Percentiles rank a stretch among this genome's conserved stretches.
Conservation (phyloP, 1,140 invertebrate genomes). For the Drosophila setifemur region DNA sequence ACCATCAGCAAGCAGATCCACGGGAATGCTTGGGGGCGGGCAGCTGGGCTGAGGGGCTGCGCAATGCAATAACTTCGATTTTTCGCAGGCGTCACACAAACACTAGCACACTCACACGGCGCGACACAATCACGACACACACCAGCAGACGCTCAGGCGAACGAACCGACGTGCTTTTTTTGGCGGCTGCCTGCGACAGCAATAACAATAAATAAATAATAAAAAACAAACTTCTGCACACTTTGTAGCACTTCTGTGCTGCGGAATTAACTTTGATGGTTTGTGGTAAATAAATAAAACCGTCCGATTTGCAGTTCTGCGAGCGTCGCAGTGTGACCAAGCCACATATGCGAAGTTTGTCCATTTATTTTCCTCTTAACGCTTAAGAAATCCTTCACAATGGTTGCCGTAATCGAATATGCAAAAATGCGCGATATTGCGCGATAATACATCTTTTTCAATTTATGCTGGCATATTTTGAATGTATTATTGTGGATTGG, state of each 20-base stretch:
- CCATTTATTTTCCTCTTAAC: too few relatives aligned
- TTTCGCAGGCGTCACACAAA: slow-evolving; percentile 63
- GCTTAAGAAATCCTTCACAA: background rate
- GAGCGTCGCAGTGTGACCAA: slow-evolving; percentile 23
- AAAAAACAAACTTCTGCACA: background rate
- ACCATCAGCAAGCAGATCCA: slow-evolving; percentile 47
- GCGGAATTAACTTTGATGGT: slow-evolving; percentile 10
- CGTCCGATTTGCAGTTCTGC: slow-evolving; percentile 18
- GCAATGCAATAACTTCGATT: slow-evolving; percentile 78
- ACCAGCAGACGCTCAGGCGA: slow-evolving; percentile 3
- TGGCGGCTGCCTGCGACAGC: slow-evolving; percentile 6
- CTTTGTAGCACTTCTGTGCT: slow-evolving; percentile 17
- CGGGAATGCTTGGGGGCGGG: slow-evolving; percentile 20
- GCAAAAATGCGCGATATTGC: too few relatives aligned
- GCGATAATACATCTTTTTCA: too few relatives aligned
- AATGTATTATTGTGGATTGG: too few relatives aligned
- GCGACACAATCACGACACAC: slow-evolving; percentile 18
- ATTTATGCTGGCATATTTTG: too few relatives aligned
- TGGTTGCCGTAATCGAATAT: too few relatives aligned
- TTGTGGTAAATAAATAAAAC: slow-evolving; percentile 60
- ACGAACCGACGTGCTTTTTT: slow-evolving; percentile 8
- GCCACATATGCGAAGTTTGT: too few relatives aligned
- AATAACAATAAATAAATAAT: slow-evolving; percentile 37
- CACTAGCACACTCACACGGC: slow-evolving; percentile 30
- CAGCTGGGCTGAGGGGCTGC: slow-evolving; percentile 53